These are phyloP conservation scores for Merops nubicus DNA, from an alignment of 2,113 vertebrate species.

Conservation along the genomic window DNA sequence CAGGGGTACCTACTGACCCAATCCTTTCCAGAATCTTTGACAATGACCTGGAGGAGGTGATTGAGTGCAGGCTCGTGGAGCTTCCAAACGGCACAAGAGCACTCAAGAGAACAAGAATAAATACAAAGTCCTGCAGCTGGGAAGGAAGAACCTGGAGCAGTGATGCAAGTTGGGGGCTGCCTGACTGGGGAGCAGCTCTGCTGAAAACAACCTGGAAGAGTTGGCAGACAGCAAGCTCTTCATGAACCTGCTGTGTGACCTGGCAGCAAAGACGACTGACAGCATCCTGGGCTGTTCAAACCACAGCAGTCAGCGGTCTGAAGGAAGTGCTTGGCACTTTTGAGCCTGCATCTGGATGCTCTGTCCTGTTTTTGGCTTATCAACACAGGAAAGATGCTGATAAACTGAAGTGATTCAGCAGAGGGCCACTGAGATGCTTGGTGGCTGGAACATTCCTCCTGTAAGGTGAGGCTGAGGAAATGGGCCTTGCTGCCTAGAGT, in stretches of 20 bases:
- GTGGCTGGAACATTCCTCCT: not conserved
- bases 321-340: not conserved
- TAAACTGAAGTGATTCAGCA: not conserved
- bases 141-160: not conserved
- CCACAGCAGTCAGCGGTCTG: rapidly evolving
- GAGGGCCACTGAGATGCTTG: not conserved
- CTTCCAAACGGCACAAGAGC: not conserved
- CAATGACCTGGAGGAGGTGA: not conserved
- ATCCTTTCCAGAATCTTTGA: not conserved
- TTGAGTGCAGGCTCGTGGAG: not conserved
- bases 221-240: not conserved
- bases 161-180: not conserved
- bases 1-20: too few species aligned
- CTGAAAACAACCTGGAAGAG: not conserved
- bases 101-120: not conserved
- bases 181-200: not conserved
- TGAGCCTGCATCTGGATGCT: rapidly evolving
- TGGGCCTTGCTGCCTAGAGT: not conserved
- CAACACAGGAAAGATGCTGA: not conserved
- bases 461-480: not conserved
- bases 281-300: not conserved
- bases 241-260: not conserved
- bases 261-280: not conserved
- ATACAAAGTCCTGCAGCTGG: not conserved
- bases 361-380: not conserved